phyloP scores from a whole-genome alignment of 2,888 invertebrate genomes.

The Anthophora plumipes region DNA sequence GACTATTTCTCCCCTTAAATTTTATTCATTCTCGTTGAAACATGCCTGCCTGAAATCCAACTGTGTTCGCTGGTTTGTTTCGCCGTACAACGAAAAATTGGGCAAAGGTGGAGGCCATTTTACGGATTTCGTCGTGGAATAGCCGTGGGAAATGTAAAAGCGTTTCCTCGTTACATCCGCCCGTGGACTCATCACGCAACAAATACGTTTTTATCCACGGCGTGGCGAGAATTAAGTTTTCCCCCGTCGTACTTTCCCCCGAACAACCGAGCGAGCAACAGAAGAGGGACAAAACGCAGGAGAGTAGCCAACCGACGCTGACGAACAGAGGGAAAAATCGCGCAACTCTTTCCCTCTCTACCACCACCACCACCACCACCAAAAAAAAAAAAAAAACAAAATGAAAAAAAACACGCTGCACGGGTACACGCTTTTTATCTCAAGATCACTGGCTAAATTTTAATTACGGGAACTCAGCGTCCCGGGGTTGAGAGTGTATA shows the following conservation, averaged over 20 bases:
- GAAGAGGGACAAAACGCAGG: not conserved
- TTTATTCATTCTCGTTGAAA: not conserved
- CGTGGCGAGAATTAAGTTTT: constrained; percentile 64
- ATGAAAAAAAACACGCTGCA: constrained; percentile 17
- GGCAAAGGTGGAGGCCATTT: constrained; percentile 37
- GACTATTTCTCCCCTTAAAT: no score
- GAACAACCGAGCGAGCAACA: constrained; percentile 3
- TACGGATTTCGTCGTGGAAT: constrained; percentile 44
- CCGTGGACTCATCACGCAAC: constrained; percentile 50
- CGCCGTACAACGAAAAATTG: not conserved
- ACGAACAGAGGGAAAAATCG: constrained; percentile 30
- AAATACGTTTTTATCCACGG: constrained; percentile 62
- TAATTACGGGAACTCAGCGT: constrained; percentile 48
- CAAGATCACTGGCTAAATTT: constrained; percentile 59
- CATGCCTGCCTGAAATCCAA: constrained; percentile 8
- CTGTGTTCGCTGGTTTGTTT: not conserved
- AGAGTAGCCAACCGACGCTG: not conserved
- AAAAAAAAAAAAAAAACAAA: not conserved
- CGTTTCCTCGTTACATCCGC: constrained; percentile 65
- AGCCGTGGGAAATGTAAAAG: constrained; percentile 68
- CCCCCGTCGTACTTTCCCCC: constrained; percentile 21
- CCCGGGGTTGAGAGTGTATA: constrained; percentile 15
- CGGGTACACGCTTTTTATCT: constrained; percentile 51
- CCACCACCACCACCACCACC: not conserved
- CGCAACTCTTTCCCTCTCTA: not conserved